A percentile compares a stretch with the other conserved stretches of the same genome.
Conservation (phyloP, 2,797 vertebrate genomes). For the Anguilla marmorata region DNA sequence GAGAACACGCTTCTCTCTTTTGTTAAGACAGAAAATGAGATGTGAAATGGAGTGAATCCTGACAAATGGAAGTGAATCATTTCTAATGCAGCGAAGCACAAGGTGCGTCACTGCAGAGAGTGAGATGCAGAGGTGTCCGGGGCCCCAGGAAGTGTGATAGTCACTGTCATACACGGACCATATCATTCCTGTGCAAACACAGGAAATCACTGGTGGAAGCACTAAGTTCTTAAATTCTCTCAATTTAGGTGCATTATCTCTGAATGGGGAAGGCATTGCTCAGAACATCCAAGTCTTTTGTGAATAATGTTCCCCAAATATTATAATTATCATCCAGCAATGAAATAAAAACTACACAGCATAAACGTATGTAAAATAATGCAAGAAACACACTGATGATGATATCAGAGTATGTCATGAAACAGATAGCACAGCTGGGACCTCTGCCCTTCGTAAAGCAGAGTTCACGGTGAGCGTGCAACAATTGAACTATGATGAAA, state of each 20-base stretch:
- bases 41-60: constrained; percentile 5
- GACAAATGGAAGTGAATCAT: not conserved
- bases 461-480: not conserved
- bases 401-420: not conserved
- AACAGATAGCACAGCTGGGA: not conserved
- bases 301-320: constrained; percentile 1
- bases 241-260: not conserved
- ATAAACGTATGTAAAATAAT: not conserved
- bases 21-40: not conserved
- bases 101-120: not conserved
- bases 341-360: not conserved
- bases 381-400: not conserved
- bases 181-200: not conserved
- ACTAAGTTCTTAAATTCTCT: not conserved
- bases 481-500: not conserved
- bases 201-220: not conserved
- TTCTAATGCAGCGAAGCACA: not conserved
- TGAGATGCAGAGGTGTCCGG: not conserved
- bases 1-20: not conserved
- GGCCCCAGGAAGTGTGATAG: not conserved
- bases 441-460: not conserved
- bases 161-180: not conserved
- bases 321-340: not conserved
- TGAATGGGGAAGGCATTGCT: not conserved
- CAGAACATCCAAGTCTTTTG: not conserved